A percentile compares a stretch with the other conserved stretches of the same genome.
phyloP scores from a whole-genome alignment of 2,113 vertebrate species.

The Tachuris rubrigastra region DNA sequence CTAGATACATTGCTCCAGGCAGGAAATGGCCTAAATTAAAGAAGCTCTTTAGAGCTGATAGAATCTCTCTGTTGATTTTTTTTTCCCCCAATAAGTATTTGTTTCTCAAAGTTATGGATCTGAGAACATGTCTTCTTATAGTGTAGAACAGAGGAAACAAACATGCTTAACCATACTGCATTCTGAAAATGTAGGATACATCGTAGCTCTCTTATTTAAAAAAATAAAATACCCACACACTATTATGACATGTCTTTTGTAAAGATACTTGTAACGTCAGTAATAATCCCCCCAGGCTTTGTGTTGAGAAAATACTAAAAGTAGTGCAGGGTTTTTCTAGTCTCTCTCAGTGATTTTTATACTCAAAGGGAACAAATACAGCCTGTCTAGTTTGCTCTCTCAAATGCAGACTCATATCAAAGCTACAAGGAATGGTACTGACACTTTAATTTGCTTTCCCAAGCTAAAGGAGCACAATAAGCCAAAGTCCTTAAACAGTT shows the following conservation, averaged over 20 bases:
- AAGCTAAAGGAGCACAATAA: background rate
- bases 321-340: background rate
- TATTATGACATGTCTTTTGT: background rate
- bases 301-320: background rate
- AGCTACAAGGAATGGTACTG: background rate
- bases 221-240: background rate
- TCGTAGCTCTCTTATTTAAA: background rate
- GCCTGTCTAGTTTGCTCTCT: background rate
- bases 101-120: background rate
- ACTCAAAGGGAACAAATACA: background rate
- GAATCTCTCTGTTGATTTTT: background rate
- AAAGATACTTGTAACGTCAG: background rate
- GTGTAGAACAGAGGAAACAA: background rate
- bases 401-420: background rate
- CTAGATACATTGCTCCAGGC: slow-evolving; percentile 32
- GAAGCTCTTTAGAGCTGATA: background rate
- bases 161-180: background rate
- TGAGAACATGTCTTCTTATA: background rate
- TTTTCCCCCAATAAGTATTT: background rate
- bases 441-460: background rate
- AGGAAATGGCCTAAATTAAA: slow-evolving; percentile 52
- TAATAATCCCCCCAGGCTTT: background rate
- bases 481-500: background rate
- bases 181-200: background rate
- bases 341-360: background rate